Percentiles rank a stretch among this genome's conserved stretches.
phyloP scores from a whole-genome alignment of 1,140 invertebrate species.

The Ceratina australensis region DNA sequence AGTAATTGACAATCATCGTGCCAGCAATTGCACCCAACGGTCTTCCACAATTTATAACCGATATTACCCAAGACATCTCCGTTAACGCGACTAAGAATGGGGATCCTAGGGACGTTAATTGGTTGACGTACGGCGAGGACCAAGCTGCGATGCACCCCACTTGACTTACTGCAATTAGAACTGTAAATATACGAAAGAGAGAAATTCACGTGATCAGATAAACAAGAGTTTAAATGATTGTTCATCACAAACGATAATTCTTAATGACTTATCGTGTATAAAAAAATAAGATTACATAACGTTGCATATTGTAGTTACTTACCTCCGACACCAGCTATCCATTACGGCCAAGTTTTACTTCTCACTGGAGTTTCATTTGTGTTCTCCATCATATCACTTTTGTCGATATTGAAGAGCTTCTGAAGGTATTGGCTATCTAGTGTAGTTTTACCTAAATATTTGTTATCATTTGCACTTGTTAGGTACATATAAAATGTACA shows the following conservation, averaged over 20 bases:
- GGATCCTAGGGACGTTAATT: slow-evolving; percentile 77
- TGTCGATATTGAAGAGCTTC: not conserved
- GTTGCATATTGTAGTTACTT: not conserved
- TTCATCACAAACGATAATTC: too few relatives aligned
- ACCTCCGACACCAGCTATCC: slow-evolving; percentile 56
- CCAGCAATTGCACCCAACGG: slow-evolving; percentile 74
- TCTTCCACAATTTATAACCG: slow-evolving; percentile 80
- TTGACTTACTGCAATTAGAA: slow-evolving; percentile 50
- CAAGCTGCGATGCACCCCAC: slow-evolving; percentile 69
- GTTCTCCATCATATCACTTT: too few relatives aligned
- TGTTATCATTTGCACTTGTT: too few relatives aligned
- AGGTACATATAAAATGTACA: too few relatives aligned
- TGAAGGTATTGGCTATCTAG: not conserved
- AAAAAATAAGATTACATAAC: too few relatives aligned
- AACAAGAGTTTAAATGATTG: too few relatives aligned
- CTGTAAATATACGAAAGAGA: slow-evolving; percentile 41
- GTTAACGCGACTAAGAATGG: slow-evolving; percentile 80
- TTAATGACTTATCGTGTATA: too few relatives aligned
- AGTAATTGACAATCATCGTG: slow-evolving; percentile 73
- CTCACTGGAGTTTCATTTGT: not conserved
- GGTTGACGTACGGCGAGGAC: slow-evolving; percentile 81
- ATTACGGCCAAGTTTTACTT: slow-evolving; percentile 51
- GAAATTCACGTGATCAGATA: not conserved
- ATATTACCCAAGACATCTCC: slow-evolving; percentile 85
- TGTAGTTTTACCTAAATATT: too few relatives aligned